Evolutionary conservation across 2,113 vertebrate species (phyloP).

Genomic region (Syrrhaptes paradoxus): DNA sequence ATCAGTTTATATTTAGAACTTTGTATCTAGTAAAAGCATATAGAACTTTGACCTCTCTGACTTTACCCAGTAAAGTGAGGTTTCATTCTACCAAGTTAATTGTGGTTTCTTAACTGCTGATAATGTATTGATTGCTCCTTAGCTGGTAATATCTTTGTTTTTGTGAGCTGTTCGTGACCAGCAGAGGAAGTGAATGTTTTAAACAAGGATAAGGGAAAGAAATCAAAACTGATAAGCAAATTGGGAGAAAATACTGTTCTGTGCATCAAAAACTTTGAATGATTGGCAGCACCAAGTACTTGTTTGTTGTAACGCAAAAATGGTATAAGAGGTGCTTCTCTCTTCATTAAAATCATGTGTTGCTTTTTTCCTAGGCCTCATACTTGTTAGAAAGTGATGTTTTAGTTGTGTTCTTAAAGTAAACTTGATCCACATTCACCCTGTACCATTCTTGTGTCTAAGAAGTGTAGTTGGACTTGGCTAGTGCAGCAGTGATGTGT

Average conservation of each 20-base stretch:
- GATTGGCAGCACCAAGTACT: not conserved
- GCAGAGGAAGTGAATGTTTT: constrained; percentile 7
- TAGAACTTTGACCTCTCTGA: constrained; percentile 8
- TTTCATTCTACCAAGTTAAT: not conserved
- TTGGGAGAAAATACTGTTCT: not conserved
- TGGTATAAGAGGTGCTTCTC: not conserved
- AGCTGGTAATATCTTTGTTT: not conserved
- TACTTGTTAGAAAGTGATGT: not conserved
- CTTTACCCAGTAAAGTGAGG: not conserved
- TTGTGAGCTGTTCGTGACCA: not conserved
- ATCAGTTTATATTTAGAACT: constrained; percentile 18
- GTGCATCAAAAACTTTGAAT: not conserved
- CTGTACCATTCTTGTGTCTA: not conserved
- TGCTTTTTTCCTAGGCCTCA: not conserved
- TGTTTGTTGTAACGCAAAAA: not conserved
- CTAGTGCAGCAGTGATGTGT: not conserved
- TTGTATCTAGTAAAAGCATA: not conserved
- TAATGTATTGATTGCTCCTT: not conserved
- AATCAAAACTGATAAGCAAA: not conserved
- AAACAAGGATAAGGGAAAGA: not conserved
- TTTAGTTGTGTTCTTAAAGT: not conserved
- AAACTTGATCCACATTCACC: not conserved
- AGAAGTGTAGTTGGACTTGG: not conserved
- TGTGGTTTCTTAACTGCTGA: constrained; percentile 10
- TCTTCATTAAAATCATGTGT: not conserved